These are phyloP conservation scores for Tribolium madens DNA, from an alignment of 1,140 invertebrate genomes.

Conservation along the genomic window DNA sequence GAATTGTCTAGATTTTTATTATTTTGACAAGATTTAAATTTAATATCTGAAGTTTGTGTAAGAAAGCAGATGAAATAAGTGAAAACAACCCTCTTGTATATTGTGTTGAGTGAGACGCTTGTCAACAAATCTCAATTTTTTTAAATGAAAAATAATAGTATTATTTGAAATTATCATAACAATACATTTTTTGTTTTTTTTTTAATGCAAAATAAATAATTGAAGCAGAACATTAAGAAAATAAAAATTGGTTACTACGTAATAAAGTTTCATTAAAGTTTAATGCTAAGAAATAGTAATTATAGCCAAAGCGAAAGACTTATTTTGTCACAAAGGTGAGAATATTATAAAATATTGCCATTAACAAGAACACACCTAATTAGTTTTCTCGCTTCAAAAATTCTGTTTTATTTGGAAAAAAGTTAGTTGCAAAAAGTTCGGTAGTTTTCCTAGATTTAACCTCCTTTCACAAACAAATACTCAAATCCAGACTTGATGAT, in stretches of 20 bases:
- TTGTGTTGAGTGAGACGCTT: neutral
- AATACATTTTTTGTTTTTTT: constrained; percentile 13
- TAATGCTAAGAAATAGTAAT: neutral
- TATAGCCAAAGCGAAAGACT: too few relatives aligned
- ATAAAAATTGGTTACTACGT: too few relatives aligned
- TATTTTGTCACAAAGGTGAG: too few relatives aligned
- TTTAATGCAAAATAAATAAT: neutral
- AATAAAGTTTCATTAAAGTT: neutral
- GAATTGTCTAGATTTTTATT: constrained; percentile 4
- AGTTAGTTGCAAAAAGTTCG: too few relatives aligned
- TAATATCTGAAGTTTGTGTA: constrained; percentile 6
- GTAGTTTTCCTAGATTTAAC: neutral
- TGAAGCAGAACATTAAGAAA: neutral
- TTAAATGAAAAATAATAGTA: neutral
- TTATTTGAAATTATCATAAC: constrained; percentile 22
- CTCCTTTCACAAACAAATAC: constrained; percentile 7
- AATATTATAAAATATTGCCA: too few relatives aligned
- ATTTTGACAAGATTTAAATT: constrained; percentile 29
- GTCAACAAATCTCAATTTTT: constrained; percentile 5
- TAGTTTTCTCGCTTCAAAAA: constrained; percentile 2
- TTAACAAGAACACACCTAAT: neutral
- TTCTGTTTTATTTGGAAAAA: neutral
- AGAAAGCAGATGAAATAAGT: neutral
- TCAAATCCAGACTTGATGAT: constrained; percentile 23
- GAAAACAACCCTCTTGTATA: constrained; percentile 26